Base-by-base conservation (phyloP, 2,797 vertebrate species). In the Brotula barbata region DNA sequence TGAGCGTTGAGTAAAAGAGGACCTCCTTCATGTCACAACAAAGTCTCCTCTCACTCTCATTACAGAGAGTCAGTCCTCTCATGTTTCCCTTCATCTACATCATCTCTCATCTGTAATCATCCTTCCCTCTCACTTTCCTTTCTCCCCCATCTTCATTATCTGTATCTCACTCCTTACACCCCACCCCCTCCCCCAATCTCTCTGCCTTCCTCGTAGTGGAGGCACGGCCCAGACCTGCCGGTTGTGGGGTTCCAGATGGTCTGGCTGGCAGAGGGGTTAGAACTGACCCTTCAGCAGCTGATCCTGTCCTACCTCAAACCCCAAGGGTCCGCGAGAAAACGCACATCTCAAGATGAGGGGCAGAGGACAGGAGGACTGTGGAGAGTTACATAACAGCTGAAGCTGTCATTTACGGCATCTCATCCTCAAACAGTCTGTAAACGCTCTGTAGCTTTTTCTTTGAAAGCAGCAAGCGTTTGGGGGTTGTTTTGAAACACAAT, bases 381-480 rank as follows among this genome's bases (percentile, higher is more conserved):
- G 54, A 36, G 64, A 19, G 64, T 79, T 84, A 46, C 54, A 6
- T 77, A 87, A 80, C 83, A 69, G 68, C 71, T 33, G 6, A 82
- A 87, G 75, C 75, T 89, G 87, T 85, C 89, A 83, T 82, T 85
- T 72, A 75, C 78, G 48, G 74, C 65, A 66, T 61, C 68, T 81
- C 66, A 57, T 70, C 66, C 58, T 81, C 68, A 73, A 76, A 79
- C 68, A 77, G 63, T 77, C 58, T 7, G 57, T 66, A 73, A 77
- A 79, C 70, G 77, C 61, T 77, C 58, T 7, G 58, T 67, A 61
- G 45, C 71, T 65, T 64, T 64, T 78, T 76, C 71, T 81, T 74
- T 81, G 53, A 78, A 67, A 80, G 64, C 65, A 73, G 56, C 64
- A 61, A n/a, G 59, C 64, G 68, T 71, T 74, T 65, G 28, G 0